Percentiles rank a stretch among this genome's conserved stretches.
Conservation (phyloP, 2,888 invertebrate genomes). For the Ethmia dodecea region DNA sequence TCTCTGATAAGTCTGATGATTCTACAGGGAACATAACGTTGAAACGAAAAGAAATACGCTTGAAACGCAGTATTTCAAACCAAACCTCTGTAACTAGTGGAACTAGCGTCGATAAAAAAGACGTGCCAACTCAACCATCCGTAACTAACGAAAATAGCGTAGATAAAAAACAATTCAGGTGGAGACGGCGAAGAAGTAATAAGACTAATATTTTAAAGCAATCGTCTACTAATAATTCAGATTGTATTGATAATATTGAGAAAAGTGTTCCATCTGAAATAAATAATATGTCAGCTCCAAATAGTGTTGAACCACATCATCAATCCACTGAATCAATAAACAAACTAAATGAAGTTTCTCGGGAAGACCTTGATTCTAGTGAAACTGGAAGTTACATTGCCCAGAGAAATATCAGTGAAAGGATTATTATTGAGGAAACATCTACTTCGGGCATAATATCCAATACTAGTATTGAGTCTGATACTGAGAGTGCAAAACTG, state of each 20-base stretch:
- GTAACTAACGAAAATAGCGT: conserved; percentile 9
- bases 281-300: too few species aligned
- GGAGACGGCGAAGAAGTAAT: conserved; percentile 31
- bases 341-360: not conserved
- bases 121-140: conserved; percentile 10
- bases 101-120: conserved; percentile 14
- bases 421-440: conserved; percentile 11
- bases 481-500: conserved; percentile 4
- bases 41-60: not conserved
- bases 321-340: not conserved
- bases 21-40: not conserved
- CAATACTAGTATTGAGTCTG: conserved; percentile 4
- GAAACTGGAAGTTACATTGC: conserved; percentile 17
- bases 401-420: conserved; percentile 5
- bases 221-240: not conserved
- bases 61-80: not conserved
- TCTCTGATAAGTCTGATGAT: not conserved
- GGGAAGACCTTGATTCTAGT: conserved; percentile 15
- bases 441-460: conserved; percentile 10
- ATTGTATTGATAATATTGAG: not conserved
- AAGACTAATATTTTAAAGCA: not conserved
- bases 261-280: too few species aligned
- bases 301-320: too few species aligned
- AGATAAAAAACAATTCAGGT: conserved; percentile 32
- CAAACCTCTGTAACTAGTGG: not conserved